These are phyloP conservation scores for Pseudochirops corinnae DNA, from an alignment of 2,797 vertebrate species.

Conservation along the genomic window DNA sequence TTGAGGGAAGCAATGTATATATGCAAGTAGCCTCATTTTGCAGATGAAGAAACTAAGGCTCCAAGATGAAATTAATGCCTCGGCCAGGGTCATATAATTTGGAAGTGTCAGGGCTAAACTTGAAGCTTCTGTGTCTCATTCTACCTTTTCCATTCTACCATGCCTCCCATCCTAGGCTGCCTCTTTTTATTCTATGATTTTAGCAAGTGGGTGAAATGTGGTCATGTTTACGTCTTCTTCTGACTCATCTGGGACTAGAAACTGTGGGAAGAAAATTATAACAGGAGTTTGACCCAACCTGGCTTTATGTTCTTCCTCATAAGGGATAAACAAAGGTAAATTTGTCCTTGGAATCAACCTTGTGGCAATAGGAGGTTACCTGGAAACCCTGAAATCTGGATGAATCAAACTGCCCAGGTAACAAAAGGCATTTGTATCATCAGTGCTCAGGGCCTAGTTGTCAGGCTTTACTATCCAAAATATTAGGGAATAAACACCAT, in stretches of 20 bases:
- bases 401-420: background rate
- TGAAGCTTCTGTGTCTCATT: background rate
- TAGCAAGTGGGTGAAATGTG: constrained; percentile 7
- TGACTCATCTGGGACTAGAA: background rate
- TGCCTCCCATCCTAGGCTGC: background rate
- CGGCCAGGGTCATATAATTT: background rate
- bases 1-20: background rate
- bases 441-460: fast-evolving
- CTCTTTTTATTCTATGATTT: background rate
- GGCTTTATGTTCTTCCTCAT: background rate
- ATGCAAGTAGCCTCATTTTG: background rate
- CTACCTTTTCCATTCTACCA: background rate
- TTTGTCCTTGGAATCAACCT: background rate
- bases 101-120: background rate
- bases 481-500: background rate
- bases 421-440: constrained; percentile 24
- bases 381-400: background rate
- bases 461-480: background rate
- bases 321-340: background rate
- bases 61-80: background rate
- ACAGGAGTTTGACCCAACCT: background rate
- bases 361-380: background rate
- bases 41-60: background rate
- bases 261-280: constrained; percentile 2
- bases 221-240: constrained; percentile 15